These are phyloP conservation scores for Perdita meconis DNA, from an alignment of 2,888 invertebrate species.

Conservation along the genomic window DNA sequence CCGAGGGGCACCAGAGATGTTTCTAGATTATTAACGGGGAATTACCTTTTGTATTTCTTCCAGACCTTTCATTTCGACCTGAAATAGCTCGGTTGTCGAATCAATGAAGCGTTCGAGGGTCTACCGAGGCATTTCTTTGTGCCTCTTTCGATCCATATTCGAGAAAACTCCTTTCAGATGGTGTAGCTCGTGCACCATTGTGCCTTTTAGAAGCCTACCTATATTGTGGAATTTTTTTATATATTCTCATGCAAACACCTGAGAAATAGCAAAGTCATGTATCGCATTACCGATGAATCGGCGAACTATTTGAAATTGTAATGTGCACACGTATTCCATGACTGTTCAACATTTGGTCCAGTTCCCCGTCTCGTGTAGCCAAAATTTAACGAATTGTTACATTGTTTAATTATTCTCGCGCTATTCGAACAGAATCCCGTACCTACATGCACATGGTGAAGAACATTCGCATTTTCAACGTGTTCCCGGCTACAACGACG, in stretches of 20 bases:
- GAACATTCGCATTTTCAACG: not conserved
- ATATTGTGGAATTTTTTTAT: constrained; percentile 18
- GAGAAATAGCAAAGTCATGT: not conserved
- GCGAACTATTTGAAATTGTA: not conserved
- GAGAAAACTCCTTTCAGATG: constrained; percentile 14
- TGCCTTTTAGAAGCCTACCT: constrained; percentile 7
- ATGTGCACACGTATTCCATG: not conserved
- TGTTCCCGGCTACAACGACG: not conserved
- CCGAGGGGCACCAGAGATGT: constrained; percentile 21
- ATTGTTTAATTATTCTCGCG: constrained; percentile 9
- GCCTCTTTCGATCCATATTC: not conserved
- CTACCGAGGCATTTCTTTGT: constrained; percentile 9
- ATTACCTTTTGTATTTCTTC: constrained; percentile 31
- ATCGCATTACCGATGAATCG: constrained; percentile 3
- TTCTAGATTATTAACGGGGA: constrained; percentile 43
- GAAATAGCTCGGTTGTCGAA: constrained; percentile 7
- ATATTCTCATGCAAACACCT: constrained; percentile 23
- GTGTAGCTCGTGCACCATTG: constrained; percentile 5
- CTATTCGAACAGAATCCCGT: constrained; percentile 4
- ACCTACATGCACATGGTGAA: too few species aligned
- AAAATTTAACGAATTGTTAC: constrained; percentile 22
- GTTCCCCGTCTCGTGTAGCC: too few species aligned
- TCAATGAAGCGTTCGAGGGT: not conserved
- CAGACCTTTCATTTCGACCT: constrained; percentile 16
- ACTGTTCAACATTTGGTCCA: not conserved